Conservation (phyloP, 1,140 invertebrate genomes). For the Grapholita molesta region DNA sequence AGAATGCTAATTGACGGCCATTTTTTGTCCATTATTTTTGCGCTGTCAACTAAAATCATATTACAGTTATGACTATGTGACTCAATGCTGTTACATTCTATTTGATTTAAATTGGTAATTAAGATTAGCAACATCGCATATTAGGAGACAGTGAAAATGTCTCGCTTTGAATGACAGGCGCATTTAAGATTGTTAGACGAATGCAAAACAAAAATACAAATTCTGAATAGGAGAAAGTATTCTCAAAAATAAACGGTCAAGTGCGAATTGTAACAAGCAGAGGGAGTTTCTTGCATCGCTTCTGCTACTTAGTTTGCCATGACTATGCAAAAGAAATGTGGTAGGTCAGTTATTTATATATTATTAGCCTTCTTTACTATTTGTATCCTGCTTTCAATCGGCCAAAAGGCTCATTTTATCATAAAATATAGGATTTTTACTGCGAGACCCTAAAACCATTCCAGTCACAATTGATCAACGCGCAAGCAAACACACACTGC, state of each 20-base stretch:
- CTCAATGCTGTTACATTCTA: conserved; percentile 44
- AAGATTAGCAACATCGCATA: conserved; percentile 53
- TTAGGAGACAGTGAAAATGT: conserved; percentile 57
- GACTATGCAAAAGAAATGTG: too few species aligned
- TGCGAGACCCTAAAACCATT: conserved; percentile 35
- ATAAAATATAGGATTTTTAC: too few species aligned
- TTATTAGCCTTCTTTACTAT: too few species aligned
- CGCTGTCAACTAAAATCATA: conserved; percentile 42
- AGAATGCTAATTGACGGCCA: conserved; percentile 45
- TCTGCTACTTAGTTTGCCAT: too few species aligned
- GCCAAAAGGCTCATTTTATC: too few species aligned
- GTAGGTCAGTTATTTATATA: too few species aligned
- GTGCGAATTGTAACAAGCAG: neutral
- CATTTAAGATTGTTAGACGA: conserved; percentile 49
- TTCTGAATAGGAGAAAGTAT: conserved; percentile 66
- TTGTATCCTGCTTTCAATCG: too few species aligned
- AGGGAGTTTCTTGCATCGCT: too few species aligned
- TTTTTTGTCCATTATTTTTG: conserved; percentile 48
- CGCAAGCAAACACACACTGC: conserved; percentile 51
- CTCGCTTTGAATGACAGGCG: conserved; percentile 53
- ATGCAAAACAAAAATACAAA: conserved; percentile 54
- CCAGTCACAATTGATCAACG: conserved; percentile 54
- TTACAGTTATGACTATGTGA: conserved; percentile 50
- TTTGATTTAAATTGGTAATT: conserved; percentile 58
- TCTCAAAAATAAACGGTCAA: conserved; percentile 26